Evolutionary conservation across 2,113 vertebrate species (phyloP).

Genomic region (Canis aureus): DNA sequence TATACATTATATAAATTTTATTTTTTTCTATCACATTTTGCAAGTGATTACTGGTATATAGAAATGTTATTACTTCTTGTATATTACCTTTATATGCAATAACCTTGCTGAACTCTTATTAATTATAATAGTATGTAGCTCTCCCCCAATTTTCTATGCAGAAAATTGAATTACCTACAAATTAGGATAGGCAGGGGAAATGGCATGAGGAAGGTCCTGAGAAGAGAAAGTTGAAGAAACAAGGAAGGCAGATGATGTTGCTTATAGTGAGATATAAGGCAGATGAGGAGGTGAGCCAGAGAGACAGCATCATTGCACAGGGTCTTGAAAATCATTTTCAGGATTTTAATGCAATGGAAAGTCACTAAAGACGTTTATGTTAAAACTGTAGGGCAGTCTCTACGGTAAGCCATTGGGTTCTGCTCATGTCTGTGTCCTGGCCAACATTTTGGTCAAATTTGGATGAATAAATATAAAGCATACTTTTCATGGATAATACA

Average conservation of each 20-base stretch:
- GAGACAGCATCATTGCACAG: background rate
- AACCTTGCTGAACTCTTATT: background rate
- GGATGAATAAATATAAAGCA: background rate
- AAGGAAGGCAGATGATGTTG: background rate
- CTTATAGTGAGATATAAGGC: background rate
- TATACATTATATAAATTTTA: background rate
- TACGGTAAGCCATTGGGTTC: background rate
- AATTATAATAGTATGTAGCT: constrained; percentile 1
- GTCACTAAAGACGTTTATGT: background rate
- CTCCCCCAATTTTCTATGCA: background rate
- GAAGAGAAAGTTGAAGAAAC: background rate
- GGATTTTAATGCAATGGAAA: background rate
- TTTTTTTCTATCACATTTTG: background rate
- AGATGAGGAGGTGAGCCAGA: background rate
- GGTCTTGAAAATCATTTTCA: background rate
- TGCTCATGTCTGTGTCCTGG: background rate
- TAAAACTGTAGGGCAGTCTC: background rate
- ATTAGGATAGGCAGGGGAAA: background rate
- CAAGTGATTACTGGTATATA: background rate
- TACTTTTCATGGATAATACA: background rate
- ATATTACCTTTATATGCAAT: background rate
- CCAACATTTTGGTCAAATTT: background rate
- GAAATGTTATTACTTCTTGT: background rate
- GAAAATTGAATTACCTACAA: background rate
- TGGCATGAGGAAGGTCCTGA: background rate